Evolutionary conservation across 2,113 vertebrate species (phyloP).

Genomic region (Pteruthius melanotis): DNA sequence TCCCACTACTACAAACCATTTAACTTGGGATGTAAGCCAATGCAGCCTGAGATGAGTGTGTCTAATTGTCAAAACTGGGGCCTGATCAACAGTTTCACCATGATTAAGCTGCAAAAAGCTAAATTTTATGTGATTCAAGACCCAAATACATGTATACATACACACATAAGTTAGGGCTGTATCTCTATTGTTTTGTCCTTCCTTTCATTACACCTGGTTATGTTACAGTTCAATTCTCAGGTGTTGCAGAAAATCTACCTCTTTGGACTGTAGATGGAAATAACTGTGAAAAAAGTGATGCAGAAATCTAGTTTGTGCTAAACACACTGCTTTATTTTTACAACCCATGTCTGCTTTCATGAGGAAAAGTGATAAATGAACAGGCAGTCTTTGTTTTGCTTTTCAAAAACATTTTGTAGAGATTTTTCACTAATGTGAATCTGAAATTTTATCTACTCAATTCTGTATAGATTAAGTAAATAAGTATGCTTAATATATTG

Average conservation of each 20-base stretch:
- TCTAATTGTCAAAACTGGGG: slow-evolving; percentile 5
- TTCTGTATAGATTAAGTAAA: slow-evolving; percentile 85
- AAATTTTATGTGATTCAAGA: not conserved
- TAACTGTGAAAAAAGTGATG: slow-evolving; percentile 88
- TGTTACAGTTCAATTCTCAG: slow-evolving; percentile 87
- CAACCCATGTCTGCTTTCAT: slow-evolving; percentile 78
- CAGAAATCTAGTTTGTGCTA: slow-evolving; percentile 83
- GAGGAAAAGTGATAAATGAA: slow-evolving; percentile 80
- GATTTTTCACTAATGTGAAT: slow-evolving; percentile 83
- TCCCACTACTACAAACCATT: slow-evolving; percentile 25
- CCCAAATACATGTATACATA: not conserved
- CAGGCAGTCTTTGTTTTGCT: slow-evolving; percentile 85
- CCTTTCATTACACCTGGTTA: slow-evolving; percentile 75
- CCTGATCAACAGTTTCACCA: slow-evolving; percentile 47
- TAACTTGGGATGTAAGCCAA: not conserved
- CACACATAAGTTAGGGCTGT: slow-evolving; percentile 51
- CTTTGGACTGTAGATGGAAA: slow-evolving; percentile 86
- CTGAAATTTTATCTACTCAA: slow-evolving; percentile 83
- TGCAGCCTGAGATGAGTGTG: slow-evolving; percentile 23
- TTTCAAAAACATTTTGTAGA: slow-evolving; percentile 97
- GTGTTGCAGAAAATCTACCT: slow-evolving; percentile 96
- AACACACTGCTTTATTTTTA: slow-evolving; percentile 86
- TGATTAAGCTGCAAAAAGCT: not conserved
- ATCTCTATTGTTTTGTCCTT: slow-evolving; percentile 51
- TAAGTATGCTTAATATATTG: slow-evolving; percentile 78